A percentile compares a stretch with the other conserved stretches of the same genome.
Evolutionary conservation across 2,797 vertebrate genomes (phyloP).

Genomic region (Rhinatrema bivittatum): DNA sequence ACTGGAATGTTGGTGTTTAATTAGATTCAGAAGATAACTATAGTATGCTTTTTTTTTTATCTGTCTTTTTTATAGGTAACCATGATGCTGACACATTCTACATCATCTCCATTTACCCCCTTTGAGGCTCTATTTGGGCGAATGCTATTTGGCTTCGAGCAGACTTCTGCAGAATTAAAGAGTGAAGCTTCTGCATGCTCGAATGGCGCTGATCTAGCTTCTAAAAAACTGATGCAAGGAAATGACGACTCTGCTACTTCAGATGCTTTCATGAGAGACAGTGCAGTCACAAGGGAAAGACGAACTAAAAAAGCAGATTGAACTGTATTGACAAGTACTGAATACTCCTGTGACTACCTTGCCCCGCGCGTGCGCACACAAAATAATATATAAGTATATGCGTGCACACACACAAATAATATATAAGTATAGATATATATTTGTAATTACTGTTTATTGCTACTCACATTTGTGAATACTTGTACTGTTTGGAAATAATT

Average conservation of each 20-base stretch:
- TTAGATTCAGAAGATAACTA: too few relatives aligned
- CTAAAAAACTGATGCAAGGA: neutral
- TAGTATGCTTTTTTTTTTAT: neutral
- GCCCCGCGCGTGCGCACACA: too few relatives aligned
- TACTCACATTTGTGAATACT: too few relatives aligned
- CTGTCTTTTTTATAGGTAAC: slow-evolving; percentile 56
- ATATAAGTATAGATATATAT: neutral
- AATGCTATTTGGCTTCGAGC: slow-evolving; percentile 64
- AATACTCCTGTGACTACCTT: too few relatives aligned
- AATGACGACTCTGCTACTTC: too few relatives aligned
- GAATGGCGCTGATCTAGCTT: slow-evolving; percentile 9
- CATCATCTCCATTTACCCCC: slow-evolving; percentile 59
- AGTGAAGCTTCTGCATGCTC: slow-evolving; percentile 44
- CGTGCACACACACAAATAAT: too few relatives aligned
- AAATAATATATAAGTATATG: slow-evolving; percentile 5
- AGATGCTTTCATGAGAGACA: slow-evolving; percentile 9
- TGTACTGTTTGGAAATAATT: too few relatives aligned
- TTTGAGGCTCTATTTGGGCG: slow-evolving; percentile 66
- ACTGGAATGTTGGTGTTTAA: too few relatives aligned
- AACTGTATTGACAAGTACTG: too few relatives aligned
- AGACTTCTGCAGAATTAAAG: slow-evolving; percentile 14
- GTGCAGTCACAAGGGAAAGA: slow-evolving; percentile 30
- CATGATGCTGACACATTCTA: slow-evolving; percentile 73
- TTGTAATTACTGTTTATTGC: too few relatives aligned
- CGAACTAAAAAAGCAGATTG: slow-evolving; percentile 52